phyloP scores from a whole-genome alignment of 1,140 invertebrate genomes.

The Delia radicum region DNA sequence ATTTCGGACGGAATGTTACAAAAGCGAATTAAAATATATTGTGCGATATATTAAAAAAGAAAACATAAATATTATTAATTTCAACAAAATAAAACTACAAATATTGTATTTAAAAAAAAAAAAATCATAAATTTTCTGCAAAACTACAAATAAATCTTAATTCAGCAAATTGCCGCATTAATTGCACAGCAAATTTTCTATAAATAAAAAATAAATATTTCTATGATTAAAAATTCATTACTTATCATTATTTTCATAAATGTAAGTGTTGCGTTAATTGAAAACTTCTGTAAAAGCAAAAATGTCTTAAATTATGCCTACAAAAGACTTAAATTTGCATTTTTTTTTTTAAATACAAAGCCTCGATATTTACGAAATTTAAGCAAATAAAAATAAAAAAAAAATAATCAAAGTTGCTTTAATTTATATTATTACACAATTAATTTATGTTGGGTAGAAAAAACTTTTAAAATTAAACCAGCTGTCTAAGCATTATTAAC shows the following conservation, averaged over 20 bases:
- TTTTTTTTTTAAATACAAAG: too few species aligned
- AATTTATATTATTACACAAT: slow-evolving; percentile 13
- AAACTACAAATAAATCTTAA: neutral
- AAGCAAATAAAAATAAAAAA: too few species aligned
- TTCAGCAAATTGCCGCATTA: too few species aligned
- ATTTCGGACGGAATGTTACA: neutral
- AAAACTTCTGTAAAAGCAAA: neutral
- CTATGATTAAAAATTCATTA: too few species aligned
- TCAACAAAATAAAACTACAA: neutral
- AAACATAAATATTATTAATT: neutral
- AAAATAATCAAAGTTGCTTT: too few species aligned
- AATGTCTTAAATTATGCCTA: too few species aligned
- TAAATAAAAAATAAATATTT: too few species aligned
- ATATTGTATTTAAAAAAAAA: neutral
- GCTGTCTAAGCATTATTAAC: slow-evolving; percentile 6
- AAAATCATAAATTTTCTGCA: neutral
- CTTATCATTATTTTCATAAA: neutral
- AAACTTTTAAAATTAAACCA: slow-evolving; percentile 2
- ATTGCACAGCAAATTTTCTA: too few species aligned
- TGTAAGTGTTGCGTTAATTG: neutral
- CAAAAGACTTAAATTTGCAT: too few species aligned
- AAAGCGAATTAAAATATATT: neutral
- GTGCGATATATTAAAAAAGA: neutral
- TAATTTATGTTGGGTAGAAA: neutral
- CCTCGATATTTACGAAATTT: too few species aligned